Evolutionary conservation across 2,113 vertebrate species (phyloP).

Genomic region (Sciurus niger): DNA sequence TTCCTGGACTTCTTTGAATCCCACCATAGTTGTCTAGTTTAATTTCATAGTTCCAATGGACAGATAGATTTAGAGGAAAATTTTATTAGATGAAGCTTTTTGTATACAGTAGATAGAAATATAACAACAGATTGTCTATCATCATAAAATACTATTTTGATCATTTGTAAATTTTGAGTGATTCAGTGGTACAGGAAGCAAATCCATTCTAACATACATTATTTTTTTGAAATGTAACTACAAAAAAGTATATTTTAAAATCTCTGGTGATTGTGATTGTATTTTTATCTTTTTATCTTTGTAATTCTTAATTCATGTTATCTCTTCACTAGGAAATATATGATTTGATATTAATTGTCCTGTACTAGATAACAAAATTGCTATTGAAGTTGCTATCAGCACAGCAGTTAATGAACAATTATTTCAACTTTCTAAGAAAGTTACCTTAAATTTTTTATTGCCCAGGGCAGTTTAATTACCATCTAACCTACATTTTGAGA

Average conservation of each 20-base stretch:
- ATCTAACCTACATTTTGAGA: neutral
- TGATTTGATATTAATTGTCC: neutral
- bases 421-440: neutral
- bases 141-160: neutral
- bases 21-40: neutral
- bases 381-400: constrained; percentile 24
- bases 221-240: neutral
- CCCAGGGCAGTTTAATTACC: neutral
- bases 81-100: neutral
- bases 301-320: neutral
- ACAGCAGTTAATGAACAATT: constrained; percentile 16
- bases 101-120: neutral
- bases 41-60: neutral
- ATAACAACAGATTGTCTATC: neutral
- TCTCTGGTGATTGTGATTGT: neutral
- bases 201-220: neutral
- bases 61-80: neutral
- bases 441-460: neutral
- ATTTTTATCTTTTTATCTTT: neutral
- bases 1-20: neutral
- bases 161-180: neutral
- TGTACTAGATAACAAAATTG: neutral
- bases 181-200: neutral
- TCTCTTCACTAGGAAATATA: neutral
- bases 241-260: neutral